Evolutionary conservation across 2,888 invertebrate species (phyloP).

Genomic region (Drosophila acutilabella): DNA sequence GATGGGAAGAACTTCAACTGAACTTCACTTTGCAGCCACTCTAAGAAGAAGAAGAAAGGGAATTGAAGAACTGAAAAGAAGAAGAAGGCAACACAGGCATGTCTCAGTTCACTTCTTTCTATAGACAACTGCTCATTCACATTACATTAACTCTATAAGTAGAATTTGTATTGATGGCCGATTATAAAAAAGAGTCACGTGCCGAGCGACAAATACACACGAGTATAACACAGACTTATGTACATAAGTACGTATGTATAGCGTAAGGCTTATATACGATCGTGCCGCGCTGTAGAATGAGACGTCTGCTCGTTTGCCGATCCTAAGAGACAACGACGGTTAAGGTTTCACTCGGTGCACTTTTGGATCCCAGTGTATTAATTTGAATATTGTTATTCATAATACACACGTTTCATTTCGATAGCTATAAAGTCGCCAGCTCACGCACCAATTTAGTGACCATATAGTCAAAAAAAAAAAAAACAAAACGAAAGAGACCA

Average conservation of each 20-base stretch:
- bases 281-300: slow-evolving; percentile 15
- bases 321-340: slow-evolving; percentile 2
- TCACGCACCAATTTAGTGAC: slow-evolving; percentile 59
- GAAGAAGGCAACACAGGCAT: slow-evolving; percentile 2
- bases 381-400: slow-evolving; percentile 79
- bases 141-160: slow-evolving; percentile 62
- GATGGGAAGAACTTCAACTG: slow-evolving; percentile 13
- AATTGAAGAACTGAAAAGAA: neutral
- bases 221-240: slow-evolving; percentile 44
- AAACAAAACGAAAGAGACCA: slow-evolving; percentile 14
- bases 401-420: slow-evolving; percentile 54
- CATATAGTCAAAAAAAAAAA: slow-evolving; percentile 43
- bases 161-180: slow-evolving; percentile 46
- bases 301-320: slow-evolving; percentile 27
- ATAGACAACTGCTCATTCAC: slow-evolving; percentile 8
- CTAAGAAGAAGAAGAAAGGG: neutral
- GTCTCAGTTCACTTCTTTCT: too few relatives aligned
- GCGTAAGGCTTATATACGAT: neutral
- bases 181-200: slow-evolving; percentile 76
- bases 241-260: slow-evolving; percentile 9
- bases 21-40: slow-evolving; percentile 2
- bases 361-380: slow-evolving; percentile 25
- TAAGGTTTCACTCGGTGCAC: slow-evolving; percentile 14
- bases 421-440: slow-evolving; percentile 59
- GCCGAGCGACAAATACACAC: slow-evolving; percentile 33